These are phyloP conservation scores for Mirounga angustirostris DNA, from an alignment of 2,113 vertebrate species.

Conservation along the genomic window DNA sequence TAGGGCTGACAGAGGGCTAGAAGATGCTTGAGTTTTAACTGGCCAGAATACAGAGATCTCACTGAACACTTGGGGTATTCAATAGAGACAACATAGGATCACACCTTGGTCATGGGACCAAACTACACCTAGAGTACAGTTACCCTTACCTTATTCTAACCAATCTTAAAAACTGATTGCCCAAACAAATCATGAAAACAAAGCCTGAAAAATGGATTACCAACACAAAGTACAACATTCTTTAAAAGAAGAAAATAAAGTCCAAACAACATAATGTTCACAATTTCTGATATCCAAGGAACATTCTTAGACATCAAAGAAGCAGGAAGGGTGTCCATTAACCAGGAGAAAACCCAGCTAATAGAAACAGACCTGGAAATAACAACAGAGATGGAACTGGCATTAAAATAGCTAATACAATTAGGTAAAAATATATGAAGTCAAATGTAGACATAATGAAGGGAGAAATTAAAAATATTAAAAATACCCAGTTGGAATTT, in stretches of 20 bases:
- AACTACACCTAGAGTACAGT: neutral
- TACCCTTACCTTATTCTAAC: neutral
- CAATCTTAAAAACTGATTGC: neutral
- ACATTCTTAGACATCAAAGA: neutral
- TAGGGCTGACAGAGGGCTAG: neutral
- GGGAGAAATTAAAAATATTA: neutral
- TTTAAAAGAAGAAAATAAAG: neutral
- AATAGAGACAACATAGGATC: neutral
- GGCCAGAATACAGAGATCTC: neutral
- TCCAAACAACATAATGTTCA: neutral
- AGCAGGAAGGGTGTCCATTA: neutral
- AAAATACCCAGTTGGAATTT: neutral
- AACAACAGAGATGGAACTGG: neutral
- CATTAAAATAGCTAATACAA: neutral
- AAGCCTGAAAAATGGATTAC: neutral
- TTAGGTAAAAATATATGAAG: neutral
- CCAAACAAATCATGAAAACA: neutral
- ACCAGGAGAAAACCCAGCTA: neutral
- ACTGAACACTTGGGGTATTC: neutral
- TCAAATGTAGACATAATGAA: neutral
- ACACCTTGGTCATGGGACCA: neutral
- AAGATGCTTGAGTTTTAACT: neutral
- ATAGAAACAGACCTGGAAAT: neutral
- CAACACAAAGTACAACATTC: neutral
- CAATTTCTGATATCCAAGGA: neutral